These are phyloP conservation scores for Colletes gigas DNA, from an alignment of 1,140 invertebrate genomes.

Conservation along the genomic window DNA sequence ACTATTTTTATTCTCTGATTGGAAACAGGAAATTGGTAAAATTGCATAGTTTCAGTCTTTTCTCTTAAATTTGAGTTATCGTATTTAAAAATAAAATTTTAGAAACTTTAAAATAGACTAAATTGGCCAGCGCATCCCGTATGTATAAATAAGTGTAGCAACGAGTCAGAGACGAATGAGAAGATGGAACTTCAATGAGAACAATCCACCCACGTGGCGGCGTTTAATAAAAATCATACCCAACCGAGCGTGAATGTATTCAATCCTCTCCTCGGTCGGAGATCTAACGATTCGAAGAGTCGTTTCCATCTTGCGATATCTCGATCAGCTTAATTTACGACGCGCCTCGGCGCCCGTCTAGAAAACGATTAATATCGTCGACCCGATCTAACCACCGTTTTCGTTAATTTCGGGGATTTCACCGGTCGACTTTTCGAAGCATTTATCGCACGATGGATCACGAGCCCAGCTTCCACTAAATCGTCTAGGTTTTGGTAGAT, in stretches of 20 bases:
- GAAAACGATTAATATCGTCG: conserved; percentile 37
- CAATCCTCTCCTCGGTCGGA: background rate
- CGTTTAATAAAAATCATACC: background rate
- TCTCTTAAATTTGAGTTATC: no score
- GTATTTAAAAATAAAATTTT: no score
- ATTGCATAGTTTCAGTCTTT: no score
- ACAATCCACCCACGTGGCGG: background rate
- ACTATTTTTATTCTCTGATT: no score
- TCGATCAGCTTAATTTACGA: conserved; percentile 54
- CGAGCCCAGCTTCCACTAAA: background rate
- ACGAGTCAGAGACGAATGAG: background rate
- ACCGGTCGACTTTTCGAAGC: conserved; percentile 16
- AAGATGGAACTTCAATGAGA: background rate
- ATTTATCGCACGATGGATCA: background rate
- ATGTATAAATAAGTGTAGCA: no score
- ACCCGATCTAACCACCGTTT: conserved; percentile 6
- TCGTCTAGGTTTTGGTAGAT: background rate
- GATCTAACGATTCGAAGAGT: conserved; percentile 29
- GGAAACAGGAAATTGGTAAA: no score
- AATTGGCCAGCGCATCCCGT: no score
- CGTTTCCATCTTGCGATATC: conserved; percentile 32
- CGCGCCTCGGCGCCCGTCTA: background rate
- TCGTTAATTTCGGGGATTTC: conserved; percentile 32
- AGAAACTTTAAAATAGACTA: no score
- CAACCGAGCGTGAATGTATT: background rate